Evolutionary conservation across 2,888 invertebrate species (phyloP), one percentile per base, ranked within the genome.

Genomic region (Arge pagana): DNA sequence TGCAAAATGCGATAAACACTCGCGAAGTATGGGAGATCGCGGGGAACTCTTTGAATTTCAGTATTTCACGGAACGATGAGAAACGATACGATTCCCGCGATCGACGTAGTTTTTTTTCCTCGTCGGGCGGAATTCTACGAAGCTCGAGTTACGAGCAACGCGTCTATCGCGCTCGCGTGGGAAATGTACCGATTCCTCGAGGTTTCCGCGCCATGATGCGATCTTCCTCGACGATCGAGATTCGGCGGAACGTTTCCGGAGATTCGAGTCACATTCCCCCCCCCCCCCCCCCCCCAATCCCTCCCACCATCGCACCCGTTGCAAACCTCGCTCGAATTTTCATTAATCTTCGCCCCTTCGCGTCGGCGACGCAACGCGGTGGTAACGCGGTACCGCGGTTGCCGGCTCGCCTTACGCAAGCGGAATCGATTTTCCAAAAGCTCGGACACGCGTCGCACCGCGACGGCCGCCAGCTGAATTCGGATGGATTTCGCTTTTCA

Each of bases 371-470:
- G 16, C 10, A 4, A 6, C 21, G 16, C 37, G 21, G 11, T 11
- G n/a, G n/a, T 11, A 30, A 30, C 42, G 10, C 3, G 28, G 10
- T 26, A 10, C 28, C 28, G 28, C 10, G 10, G 10, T n/a, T 26
- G n/a, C 8, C n/a, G n/a, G 28, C 10, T n/a, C 28, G 28, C 42
- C 30, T 42, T 42, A 30, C 30, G 42, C 26, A 42, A 42, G 31
- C 42, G 31, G 30, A 42, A 42, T 42, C 31, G 42, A 42, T 42
- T 42, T 42, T 42, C 42, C 42, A 31, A 24, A 42, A 42, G 42
- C 42, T 42, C 42, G 19, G 30, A 7, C 24, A 31, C 42, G 40
- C 26, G 24, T 26, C 24, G 40, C 24, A 40, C 23, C 16, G 36
- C 31, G 42, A 42, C 28, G 28, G 31, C 31, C 26, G 30, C 30